phyloP scores from a whole-genome alignment of 2,113 vertebrate species.

The Melanotaenia duboulayi region DNA sequence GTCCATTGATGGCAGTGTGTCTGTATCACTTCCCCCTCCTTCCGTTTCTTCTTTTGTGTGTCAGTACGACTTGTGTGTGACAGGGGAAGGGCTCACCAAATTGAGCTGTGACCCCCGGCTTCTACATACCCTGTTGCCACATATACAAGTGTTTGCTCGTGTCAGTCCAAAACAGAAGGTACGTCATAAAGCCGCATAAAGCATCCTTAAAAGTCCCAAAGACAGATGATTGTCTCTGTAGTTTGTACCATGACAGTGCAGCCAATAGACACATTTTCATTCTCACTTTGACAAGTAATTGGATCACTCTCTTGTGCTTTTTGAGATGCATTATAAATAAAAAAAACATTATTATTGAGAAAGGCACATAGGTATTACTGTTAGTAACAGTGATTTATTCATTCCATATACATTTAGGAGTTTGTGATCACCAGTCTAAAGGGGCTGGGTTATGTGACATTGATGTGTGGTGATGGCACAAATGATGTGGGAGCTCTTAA shows the following conservation, averaged over 20 bases:
- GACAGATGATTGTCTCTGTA: background rate
- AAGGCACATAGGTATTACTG: background rate
- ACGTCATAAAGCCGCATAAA: constrained; percentile 2
- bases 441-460: constrained; percentile 90
- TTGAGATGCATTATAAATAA: constrained; percentile 22
- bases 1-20: constrained; percentile 85
- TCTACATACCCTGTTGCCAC: constrained; percentile 78
- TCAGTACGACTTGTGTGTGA: constrained; percentile 89
- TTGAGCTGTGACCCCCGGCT: constrained; percentile 77
- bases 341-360: background rate
- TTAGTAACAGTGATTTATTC: constrained; percentile 1
- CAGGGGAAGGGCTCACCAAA: constrained; percentile 89
- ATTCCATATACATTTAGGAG: constrained; percentile 81
- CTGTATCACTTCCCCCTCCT: constrained; percentile 72
- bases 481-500: constrained; percentile 97
- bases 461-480: constrained; percentile 98
- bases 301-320: background rate
- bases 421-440: constrained; percentile 97
- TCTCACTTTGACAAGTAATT: constrained; percentile 2
- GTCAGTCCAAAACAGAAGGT: constrained; percentile 88
- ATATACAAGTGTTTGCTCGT: constrained; percentile 82
- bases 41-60: constrained; percentile 77
- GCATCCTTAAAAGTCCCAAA: background rate
- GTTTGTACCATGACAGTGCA: background rate
- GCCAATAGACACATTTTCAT: background rate